phyloP scores from a whole-genome alignment of 2,113 vertebrate genomes.

The Diphyllodes magnificus region DNA sequence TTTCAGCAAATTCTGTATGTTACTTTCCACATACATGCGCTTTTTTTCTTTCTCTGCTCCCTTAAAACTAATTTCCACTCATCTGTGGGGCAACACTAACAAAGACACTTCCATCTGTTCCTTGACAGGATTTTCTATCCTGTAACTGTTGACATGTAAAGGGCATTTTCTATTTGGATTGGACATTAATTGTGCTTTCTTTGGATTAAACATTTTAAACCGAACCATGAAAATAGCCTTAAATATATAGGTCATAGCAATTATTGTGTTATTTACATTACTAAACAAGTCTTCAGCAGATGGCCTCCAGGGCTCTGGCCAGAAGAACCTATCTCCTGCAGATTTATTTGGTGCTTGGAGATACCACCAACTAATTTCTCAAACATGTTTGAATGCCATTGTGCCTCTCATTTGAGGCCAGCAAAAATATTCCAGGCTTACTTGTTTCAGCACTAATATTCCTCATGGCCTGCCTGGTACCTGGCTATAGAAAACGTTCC shows the following conservation, averaged over 20 bases:
- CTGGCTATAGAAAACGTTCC: not conserved
- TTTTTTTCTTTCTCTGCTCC: not conserved
- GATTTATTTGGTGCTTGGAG: constrained; percentile 54
- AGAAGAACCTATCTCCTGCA: constrained; percentile 48
- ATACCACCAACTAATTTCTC: constrained; percentile 45
- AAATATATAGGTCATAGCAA: constrained; percentile 55
- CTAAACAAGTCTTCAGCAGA: constrained; percentile 42
- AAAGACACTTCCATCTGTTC: constrained; percentile 45
- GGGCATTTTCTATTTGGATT: constrained; percentile 60
- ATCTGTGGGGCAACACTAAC: constrained; percentile 44
- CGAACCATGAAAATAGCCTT: constrained; percentile 35
- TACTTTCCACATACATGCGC: not conserved
- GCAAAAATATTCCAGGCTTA: constrained; percentile 36
- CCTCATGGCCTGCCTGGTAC: constrained; percentile 19
- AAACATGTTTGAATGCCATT: not conserved
- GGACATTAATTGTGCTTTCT: constrained; percentile 48
- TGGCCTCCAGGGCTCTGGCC: constrained; percentile 13
- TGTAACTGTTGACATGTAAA: constrained; percentile 41
- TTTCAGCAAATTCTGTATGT: not conserved
- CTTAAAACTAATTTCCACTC: constrained; percentile 42
- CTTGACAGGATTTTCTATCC: not conserved
- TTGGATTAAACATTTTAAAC: constrained; percentile 59
- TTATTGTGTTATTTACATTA: constrained; percentile 59
- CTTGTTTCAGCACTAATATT: constrained; percentile 39
- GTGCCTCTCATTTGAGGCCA: constrained; percentile 24